Conservation (phyloP, 1,140 invertebrate genomes). For the Camponotus vicinus region DNA sequence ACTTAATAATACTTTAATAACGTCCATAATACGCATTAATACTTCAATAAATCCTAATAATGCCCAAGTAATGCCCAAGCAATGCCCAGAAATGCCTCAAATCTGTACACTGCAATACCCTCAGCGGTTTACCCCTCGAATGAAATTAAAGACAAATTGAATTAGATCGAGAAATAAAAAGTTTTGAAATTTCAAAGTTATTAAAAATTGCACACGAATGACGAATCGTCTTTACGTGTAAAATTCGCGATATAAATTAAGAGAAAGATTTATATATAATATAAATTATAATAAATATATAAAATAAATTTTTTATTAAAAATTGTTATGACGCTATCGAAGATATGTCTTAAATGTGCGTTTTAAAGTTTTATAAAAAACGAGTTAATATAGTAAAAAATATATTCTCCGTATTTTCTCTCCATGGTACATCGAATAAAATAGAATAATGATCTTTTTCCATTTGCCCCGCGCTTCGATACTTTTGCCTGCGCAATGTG, state of each 20-base stretch:
- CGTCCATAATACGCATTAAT: too few species aligned
- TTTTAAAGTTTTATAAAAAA: not conserved
- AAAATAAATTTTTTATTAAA: constrained; percentile 5
- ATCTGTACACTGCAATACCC: too few species aligned
- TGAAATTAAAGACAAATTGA: constrained; percentile 25
- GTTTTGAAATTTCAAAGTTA: not conserved
- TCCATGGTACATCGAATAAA: constrained; percentile 31
- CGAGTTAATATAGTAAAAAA: not conserved
- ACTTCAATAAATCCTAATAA: too few species aligned
- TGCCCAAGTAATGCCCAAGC: too few species aligned
- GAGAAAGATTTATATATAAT: not conserved
- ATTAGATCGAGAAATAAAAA: constrained; percentile 13
- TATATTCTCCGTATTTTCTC: not conserved
- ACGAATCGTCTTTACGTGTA: not conserved
- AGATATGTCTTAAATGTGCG: not conserved
- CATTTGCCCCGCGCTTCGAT: constrained; percentile 52
- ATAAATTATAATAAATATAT: too few species aligned
- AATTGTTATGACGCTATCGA: not conserved
- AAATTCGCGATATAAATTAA: not conserved
- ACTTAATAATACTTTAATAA: too few species aligned
- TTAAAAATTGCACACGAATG: not conserved
- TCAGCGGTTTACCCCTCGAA: too few species aligned
- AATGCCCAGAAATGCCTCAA: too few species aligned
- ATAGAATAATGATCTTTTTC: constrained; percentile 67
- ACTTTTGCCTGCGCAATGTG: constrained; percentile 30